phyloP scores from a whole-genome alignment of 2,888 invertebrate genomes.

The Pinctada fucata region DNA sequence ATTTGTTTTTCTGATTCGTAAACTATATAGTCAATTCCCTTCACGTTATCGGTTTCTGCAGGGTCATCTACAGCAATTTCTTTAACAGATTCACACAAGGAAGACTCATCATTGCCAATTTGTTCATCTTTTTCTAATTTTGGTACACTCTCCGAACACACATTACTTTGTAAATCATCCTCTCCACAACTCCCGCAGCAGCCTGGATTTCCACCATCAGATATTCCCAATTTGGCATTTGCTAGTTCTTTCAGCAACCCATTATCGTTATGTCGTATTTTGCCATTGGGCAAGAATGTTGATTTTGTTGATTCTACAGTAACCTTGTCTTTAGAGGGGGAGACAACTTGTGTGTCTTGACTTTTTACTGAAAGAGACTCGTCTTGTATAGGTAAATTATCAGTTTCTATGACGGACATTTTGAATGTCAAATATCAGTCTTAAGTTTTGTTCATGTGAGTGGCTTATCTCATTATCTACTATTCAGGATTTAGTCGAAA shows the following conservation, averaged over 20 bases:
- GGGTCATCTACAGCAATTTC: slow-evolving; percentile 16
- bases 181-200: too few relatives aligned
- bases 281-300: slow-evolving; percentile 48
- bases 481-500: too few relatives aligned
- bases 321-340: too few relatives aligned
- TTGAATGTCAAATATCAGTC: too few relatives aligned
- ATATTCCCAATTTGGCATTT: slow-evolving; percentile 15
- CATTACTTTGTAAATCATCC: too few relatives aligned
- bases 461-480: too few relatives aligned
- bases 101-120: slow-evolving; percentile 32
- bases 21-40: slow-evolving; percentile 75
- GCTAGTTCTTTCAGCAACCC: slow-evolving; percentile 49
- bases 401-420: too few relatives aligned
- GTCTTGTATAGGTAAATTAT: too few relatives aligned
- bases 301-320: slow-evolving; percentile 15
- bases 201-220: too few relatives aligned
- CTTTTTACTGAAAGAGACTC: too few relatives aligned
- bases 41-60: slow-evolving; percentile 9
- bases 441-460: too few relatives aligned
- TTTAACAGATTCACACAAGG: slow-evolving; percentile 33
- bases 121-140: slow-evolving; percentile 15
- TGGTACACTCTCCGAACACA: slow-evolving; percentile 25
- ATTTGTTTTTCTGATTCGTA: slow-evolving; percentile 98
- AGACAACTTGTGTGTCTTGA: too few relatives aligned
- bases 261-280: slow-evolving; percentile 56